Percentiles rank a stretch among this genome's conserved stretches.
phyloP scores from a whole-genome alignment of 2,888 invertebrate genomes.

The Cerastoderma edule region DNA sequence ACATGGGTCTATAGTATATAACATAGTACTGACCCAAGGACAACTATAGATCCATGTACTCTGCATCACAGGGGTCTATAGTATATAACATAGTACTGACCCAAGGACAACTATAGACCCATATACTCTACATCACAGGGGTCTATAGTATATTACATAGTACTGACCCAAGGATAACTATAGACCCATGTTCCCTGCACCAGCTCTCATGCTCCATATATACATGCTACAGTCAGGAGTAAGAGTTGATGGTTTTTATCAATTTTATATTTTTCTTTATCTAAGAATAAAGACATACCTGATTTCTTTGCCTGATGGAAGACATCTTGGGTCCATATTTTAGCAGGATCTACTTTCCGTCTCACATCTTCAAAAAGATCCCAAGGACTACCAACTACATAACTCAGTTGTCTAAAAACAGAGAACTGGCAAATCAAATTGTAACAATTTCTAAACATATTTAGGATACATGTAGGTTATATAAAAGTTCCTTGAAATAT shows the following conservation, averaged over 20 bases:
- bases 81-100: too few species aligned
- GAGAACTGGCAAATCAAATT: background rate
- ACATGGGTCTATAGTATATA: too few species aligned
- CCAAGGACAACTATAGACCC: too few species aligned
- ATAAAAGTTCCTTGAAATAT: background rate
- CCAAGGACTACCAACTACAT: conserved; percentile 51
- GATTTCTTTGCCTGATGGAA: conserved; percentile 40
- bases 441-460: background rate
- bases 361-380: conserved; percentile 42
- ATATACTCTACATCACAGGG: too few species aligned
- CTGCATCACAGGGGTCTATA: too few species aligned
- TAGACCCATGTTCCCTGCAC: background rate
- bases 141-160: too few species aligned
- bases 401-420: conserved; percentile 47
- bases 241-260: too few species aligned
- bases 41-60: too few species aligned
- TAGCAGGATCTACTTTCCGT: conserved; percentile 34
- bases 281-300: conserved; percentile 17
- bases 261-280: too few species aligned
- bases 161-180: background rate
- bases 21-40: too few species aligned
- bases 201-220: background rate
- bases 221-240: too few species aligned
- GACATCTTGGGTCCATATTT: conserved; percentile 28
- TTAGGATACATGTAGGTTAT: background rate